Base-by-base conservation (phyloP, 2,113 vertebrate genomes). In the Nestor notabilis region DNA sequence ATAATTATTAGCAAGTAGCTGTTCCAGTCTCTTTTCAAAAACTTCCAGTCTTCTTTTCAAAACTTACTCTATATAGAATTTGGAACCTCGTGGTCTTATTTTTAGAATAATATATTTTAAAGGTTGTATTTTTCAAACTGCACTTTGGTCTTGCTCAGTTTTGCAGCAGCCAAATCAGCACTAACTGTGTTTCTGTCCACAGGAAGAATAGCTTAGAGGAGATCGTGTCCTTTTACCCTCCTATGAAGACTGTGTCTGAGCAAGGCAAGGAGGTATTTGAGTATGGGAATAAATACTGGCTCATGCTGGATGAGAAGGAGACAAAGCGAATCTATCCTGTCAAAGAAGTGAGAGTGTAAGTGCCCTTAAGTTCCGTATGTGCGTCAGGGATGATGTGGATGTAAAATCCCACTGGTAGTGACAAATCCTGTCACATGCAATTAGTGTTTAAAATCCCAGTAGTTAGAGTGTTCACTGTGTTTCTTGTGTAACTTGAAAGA, bases 241-340 rank as follows among this genome's bases (percentile, higher is more conserved):
- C 99, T 93, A 91, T 99, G 97, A 99, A 99, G 97, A 96, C 98
- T 0, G 56, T 95, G n/a, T 99, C 99, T 7, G 98, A 99, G 10
- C 90, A 97, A 13, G 99, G 99, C 79, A 99, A 99, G 96, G 99
- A 99, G 71, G 98, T 99, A 80, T 97, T 93, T 0, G 99, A 99
- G 80, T 99, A 99, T 96, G 97, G 91, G 94, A 99, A 99, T 98
- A 99, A 99, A 94, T 99, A 99, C 97, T 99, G 99, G 99, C 97
- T 99, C 82, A 99, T 99, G 99, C 98, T 99, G 94, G 97, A 97
- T 10, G 98, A 99, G 61, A 97, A 80, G 39, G 98, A 99, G 35
- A 98, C 95, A 1, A 77, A 97, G 29, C 52, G 4, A 7, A 4
- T 98, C 52, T 99, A 99, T 47, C 98, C 98, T 0, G 97, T 97